These are phyloP conservation scores for Pomphorhynchus laevis DNA, from an alignment of 1,140 invertebrate genomes.

Conservation along the genomic window DNA sequence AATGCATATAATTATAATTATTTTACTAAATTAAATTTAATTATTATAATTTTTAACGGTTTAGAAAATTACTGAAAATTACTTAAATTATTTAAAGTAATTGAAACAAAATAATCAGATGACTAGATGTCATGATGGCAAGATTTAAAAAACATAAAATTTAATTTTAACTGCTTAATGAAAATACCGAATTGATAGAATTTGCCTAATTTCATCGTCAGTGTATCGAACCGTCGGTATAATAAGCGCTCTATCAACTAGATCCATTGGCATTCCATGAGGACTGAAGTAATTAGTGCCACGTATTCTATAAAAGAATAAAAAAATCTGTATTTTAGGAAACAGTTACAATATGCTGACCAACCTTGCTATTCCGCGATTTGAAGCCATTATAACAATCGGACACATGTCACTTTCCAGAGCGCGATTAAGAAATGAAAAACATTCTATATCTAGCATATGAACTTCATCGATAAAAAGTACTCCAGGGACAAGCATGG, in stretches of 20 bases:
- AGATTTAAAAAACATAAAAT: too few species aligned
- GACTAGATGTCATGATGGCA: too few species aligned
- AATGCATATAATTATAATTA: too few species aligned
- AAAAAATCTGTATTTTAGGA: not conserved
- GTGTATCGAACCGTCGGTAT: conserved; percentile 53
- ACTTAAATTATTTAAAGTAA: too few species aligned
- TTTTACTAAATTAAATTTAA: too few species aligned
- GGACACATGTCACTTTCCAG: conserved; percentile 83
- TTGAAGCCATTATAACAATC: conserved; percentile 92
- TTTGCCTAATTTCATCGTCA: conserved; percentile 54
- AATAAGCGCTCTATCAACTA: conserved; percentile 73
- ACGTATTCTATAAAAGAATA: conserved; percentile 30
- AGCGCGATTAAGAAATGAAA: conserved; percentile 76
- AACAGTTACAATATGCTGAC: not conserved
- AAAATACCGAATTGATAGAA: conserved; percentile 41
- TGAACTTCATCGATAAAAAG: conserved; percentile 37
- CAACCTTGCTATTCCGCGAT: conserved; percentile 48
- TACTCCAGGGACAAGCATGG: conserved; percentile 80
- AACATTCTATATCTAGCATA: conserved; percentile 94
- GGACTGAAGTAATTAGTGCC: conserved; percentile 66
- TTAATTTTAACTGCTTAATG: too few species aligned
- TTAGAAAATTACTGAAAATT: too few species aligned
- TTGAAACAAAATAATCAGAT: too few species aligned
- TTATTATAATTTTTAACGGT: too few species aligned
- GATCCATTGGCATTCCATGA: conserved; percentile 74